These are phyloP conservation scores for Platycercus adscitus DNA, from an alignment of 2,113 vertebrate genomes.

Conservation along the genomic window DNA sequence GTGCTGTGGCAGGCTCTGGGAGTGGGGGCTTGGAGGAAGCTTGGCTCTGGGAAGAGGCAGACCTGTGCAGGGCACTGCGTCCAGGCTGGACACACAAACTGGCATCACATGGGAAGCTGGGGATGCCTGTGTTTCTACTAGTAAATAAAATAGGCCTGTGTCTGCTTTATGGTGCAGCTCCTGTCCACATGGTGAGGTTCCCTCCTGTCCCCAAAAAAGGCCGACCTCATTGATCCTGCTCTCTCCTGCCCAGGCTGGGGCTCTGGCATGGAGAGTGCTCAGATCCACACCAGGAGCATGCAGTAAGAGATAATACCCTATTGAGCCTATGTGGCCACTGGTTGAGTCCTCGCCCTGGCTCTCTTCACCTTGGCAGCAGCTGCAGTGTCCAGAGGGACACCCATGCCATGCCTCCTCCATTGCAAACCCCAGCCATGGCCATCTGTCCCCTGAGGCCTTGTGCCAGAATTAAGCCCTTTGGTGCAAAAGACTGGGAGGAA, in stretches of 20 bases:
- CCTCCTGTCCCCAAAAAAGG: background rate
- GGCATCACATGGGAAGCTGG: background rate
- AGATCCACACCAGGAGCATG: fast-evolving
- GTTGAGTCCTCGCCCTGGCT: background rate
- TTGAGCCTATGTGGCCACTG: fast-evolving
- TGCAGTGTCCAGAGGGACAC: background rate
- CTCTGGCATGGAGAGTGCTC: background rate
- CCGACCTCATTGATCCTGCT: background rate
- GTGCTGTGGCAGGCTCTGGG: background rate
- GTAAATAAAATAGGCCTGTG: background rate
- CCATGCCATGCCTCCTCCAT: background rate
- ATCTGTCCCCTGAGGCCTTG: background rate
- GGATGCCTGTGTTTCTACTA: background rate
- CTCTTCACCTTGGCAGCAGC: background rate
- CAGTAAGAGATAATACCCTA: background rate
- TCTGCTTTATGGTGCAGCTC: background rate
- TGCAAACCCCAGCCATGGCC: background rate
- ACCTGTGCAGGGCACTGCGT: background rate
- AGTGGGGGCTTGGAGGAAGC: background rate
- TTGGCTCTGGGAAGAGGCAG: background rate
- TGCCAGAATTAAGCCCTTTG: background rate
- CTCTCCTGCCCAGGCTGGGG: background rate
- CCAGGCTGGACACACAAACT: background rate
- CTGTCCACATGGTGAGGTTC: background rate
- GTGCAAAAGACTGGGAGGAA: background rate